Percentiles rank a stretch among this genome's conserved stretches.
Evolutionary conservation across 64 coral and sea anemone genomes (phyloP).

Genomic region (Exaiptasia diaphana): DNA sequence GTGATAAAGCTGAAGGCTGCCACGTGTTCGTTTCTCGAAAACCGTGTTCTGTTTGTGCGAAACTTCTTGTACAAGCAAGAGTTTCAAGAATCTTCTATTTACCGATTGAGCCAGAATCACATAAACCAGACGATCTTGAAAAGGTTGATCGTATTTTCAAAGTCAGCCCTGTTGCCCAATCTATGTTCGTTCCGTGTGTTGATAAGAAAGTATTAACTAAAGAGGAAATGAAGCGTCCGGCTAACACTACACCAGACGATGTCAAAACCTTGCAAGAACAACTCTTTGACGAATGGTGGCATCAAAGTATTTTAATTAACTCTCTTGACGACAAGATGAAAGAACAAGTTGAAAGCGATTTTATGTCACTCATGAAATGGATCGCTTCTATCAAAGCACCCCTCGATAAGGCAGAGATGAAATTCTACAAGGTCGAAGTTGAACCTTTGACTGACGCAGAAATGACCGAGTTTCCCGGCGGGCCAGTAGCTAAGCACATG

Average conservation of each 20-base stretch:
- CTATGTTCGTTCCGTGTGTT: constrained; percentile 36
- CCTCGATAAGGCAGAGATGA: too few relatives aligned
- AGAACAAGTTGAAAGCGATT: not conserved
- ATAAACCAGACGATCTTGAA: not conserved
- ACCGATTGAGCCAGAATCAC: constrained; percentile 59
- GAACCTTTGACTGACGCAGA: too few relatives aligned
- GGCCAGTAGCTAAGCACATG: not conserved
- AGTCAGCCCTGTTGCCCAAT: constrained; percentile 9
- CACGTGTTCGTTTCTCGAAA: constrained; percentile 59
- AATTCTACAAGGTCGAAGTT: too few relatives aligned
- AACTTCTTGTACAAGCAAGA: constrained; percentile 65
- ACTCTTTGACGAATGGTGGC: too few relatives aligned
- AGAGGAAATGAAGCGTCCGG: not conserved
- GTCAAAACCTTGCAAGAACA: too few relatives aligned
- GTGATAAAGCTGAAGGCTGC: constrained; percentile 21
- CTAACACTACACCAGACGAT: not conserved
- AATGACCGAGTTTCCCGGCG: not conserved
- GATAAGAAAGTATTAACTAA: too few relatives aligned
- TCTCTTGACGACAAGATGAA: not conserved
- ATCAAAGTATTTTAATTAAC: too few relatives aligned
- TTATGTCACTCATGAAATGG: too few relatives aligned
- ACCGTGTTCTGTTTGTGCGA: constrained; percentile 63
- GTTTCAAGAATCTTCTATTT: constrained; percentile 53
- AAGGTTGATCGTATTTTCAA: constrained; percentile 42
- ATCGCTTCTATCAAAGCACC: too few relatives aligned